Evolutionary conservation across 2,113 vertebrate genomes (phyloP).

Genomic region (Lynx canadensis): DNA sequence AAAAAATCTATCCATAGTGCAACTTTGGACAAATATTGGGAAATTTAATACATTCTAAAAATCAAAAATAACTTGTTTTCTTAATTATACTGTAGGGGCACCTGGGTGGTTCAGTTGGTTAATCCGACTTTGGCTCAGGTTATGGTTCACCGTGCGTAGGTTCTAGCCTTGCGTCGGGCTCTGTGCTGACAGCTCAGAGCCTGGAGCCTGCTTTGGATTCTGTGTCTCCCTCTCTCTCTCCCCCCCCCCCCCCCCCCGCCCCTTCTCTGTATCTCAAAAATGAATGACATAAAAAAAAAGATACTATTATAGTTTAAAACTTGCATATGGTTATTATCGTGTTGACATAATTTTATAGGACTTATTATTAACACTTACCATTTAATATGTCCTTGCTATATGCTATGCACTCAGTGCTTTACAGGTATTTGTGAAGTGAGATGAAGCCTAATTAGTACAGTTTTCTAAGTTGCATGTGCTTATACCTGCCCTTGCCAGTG

Average conservation of each 20-base stretch:
- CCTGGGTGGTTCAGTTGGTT: too few species aligned
- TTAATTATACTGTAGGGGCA: background rate
- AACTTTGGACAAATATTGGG: constrained; percentile 24
- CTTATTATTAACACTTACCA: constrained; percentile 17
- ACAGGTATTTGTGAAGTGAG: background rate
- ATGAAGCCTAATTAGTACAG: background rate
- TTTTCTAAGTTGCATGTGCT: constrained; percentile 31
- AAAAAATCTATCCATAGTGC: background rate
- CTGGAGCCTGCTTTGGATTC: too few species aligned
- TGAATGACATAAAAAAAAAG: background rate
- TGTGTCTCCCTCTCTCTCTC: too few species aligned
- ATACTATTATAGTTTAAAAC: constrained; percentile 7
- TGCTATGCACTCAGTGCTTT: background rate
- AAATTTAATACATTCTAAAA: constrained; percentile 42
- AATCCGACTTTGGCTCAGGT: too few species aligned
- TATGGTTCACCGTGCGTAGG: too few species aligned
- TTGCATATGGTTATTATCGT: background rate
- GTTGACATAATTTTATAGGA: background rate
- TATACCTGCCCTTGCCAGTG: background rate
- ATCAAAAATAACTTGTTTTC: constrained; percentile 35
- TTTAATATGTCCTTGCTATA: background rate
- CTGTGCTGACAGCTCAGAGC: too few species aligned
- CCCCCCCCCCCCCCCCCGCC: too few species aligned
- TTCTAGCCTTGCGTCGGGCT: too few species aligned
- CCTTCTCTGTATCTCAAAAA: too few species aligned